Conservation (phyloP, 2,113 vertebrate species). For the human (Homo sapiens) region GRCh38 chr7:15911001-15911500, state of each 20-base stretch:
- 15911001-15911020: constrained; percentile 61
- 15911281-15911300: constrained; percentile 1
- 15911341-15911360: constrained; percentile 9
- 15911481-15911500: not conserved
- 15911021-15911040: constrained; percentile 38
- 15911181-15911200: constrained; percentile 1
- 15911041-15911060: constrained; percentile 60
- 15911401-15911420: not conserved
- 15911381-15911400: not conserved
- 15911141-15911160: constrained; percentile 16
- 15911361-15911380: not conserved
- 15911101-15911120: constrained; percentile 58
- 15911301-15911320: not conserved
- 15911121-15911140: constrained; percentile 55
- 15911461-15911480: not conserved
- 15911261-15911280: constrained; percentile 7
- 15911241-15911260: not conserved
- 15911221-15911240: no score
- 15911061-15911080: constrained; percentile 66
- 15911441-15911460: not conserved
- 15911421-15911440: not conserved
- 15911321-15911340: not conserved
- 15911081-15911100: constrained; percentile 57
- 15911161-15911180: constrained; percentile 35
- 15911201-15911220: not conserved